Conservation (phyloP, 2,888 invertebrate genomes). For the Leucophenga maculata region DNA sequence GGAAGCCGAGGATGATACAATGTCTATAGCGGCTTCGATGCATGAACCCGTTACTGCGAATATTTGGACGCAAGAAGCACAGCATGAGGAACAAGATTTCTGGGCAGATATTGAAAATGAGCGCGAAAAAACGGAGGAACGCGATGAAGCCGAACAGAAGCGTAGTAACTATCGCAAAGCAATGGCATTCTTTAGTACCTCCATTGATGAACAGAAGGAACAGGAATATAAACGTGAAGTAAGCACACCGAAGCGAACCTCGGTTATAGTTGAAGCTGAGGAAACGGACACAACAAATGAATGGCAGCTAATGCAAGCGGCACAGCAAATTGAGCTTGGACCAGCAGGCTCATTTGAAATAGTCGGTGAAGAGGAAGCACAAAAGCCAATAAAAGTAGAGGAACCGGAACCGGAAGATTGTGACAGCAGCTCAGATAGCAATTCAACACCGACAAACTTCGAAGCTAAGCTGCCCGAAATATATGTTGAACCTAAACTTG, state of each 20-base stretch:
- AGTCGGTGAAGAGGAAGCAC: slow-evolving; percentile 42
- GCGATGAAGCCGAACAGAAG: slow-evolving; percentile 63
- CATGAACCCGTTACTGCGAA: slow-evolving; percentile 54
- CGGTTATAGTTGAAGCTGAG: slow-evolving; percentile 43
- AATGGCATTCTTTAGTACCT: slow-evolving; percentile 69
- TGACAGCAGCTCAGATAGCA: slow-evolving; percentile 33
- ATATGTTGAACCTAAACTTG: slow-evolving; percentile 50
- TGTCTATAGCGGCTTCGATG: slow-evolving; percentile 47
- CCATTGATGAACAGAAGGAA: slow-evolving; percentile 65
- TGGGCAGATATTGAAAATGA: slow-evolving; percentile 56
- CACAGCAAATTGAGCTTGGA: slow-evolving; percentile 37
- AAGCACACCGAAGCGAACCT: slow-evolving; percentile 43
- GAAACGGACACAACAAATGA: slow-evolving; percentile 35
- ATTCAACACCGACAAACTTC: slow-evolving; percentile 58
- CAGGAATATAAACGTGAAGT: slow-evolving; percentile 30
- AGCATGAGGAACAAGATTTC: slow-evolving; percentile 41
- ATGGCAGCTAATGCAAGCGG: slow-evolving; percentile 1
- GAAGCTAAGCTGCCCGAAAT: slow-evolving; percentile 49
- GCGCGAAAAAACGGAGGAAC: slow-evolving; percentile 38
- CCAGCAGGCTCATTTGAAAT: slow-evolving; percentile 50
- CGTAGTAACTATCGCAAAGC: slow-evolving; percentile 69
- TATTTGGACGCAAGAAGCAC: slow-evolving; percentile 44
- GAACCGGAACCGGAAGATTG: slow-evolving; percentile 38
- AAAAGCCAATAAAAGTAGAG: slow-evolving; percentile 11
- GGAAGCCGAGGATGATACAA: slow-evolving; percentile 4